Evolutionary conservation across 2,113 vertebrate species (phyloP).

Genomic region (Mormyrus iriodes): DNA sequence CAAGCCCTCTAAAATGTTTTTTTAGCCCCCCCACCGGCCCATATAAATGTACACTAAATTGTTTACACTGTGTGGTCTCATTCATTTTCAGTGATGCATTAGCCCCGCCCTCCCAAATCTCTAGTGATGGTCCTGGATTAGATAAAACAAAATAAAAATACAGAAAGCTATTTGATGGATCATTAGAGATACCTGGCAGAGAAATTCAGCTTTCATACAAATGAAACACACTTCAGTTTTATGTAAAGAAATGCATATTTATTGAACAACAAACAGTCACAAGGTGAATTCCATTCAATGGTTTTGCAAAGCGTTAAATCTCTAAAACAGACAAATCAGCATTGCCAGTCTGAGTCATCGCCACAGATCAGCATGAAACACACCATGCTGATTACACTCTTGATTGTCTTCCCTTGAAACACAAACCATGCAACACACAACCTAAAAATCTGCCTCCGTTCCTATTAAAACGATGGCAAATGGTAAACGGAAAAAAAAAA

Average conservation of each 20-base stretch:
- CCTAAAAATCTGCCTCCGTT: background rate
- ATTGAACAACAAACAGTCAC: slow-evolving; percentile 48
- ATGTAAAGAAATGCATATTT: slow-evolving; percentile 58
- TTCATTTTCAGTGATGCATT: background rate
- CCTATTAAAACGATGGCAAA: slow-evolving; percentile 13
- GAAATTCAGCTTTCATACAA: background rate
- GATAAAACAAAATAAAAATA: no score
- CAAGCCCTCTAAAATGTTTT: background rate
- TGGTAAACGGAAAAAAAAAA: slow-evolving; percentile 27
- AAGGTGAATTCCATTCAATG: slow-evolving; percentile 46
- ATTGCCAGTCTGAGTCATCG: background rate
- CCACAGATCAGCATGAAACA: background rate
- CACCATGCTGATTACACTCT: slow-evolving; percentile 27
- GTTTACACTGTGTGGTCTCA: background rate
- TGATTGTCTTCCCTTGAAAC: slow-evolving; percentile 53
- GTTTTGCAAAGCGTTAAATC: slow-evolving; percentile 34
- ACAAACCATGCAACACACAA: slow-evolving; percentile 34
- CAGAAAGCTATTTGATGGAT: background rate
- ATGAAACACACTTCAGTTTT: slow-evolving; percentile 12
- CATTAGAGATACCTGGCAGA: background rate
- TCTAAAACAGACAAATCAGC: background rate
- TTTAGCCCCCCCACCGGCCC: background rate
- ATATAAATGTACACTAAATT: background rate
- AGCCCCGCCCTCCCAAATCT: no score
- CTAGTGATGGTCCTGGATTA: no score